Base-by-base conservation (phyloP, 2,888 invertebrate genomes). In the Tiliacea citrago region DNA sequence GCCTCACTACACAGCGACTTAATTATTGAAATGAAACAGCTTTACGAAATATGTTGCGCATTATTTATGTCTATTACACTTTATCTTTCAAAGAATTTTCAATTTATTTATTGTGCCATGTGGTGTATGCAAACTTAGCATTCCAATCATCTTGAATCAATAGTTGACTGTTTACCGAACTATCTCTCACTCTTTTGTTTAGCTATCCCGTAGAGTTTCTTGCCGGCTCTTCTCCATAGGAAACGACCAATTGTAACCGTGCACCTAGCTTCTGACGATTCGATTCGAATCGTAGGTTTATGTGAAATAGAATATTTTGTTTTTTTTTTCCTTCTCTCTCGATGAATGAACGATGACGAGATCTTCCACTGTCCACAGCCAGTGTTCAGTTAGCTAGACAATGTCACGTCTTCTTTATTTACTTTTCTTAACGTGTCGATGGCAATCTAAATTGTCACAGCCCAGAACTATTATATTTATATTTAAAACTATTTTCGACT, bases 1-100 rank as follows among this genome's bases (percentile, higher is more conserved):
- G 75, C 51, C 47, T 60, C 24, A 70, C 71, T 58, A 75, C 53
- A 63, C 45, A 69, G 21, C 12, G 53, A 67, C 72, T 85, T 83
- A 69, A 81, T 77, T 77, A 85, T 77, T 66, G n/a, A 77, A 77
- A 82, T 70, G 39, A 70, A 75, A 66, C 61, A 57, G 39, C 61
- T 69, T 84, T 45, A 66, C 35, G 16, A 55, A 75, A 70, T 68
- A 51, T 65, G 18, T 72, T 53, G 51, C 1, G 42, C 29, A 39
- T 61, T 79, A 45, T 62, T 66, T 68, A 68, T 66, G 9, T 39
- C 12, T 58, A 21, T 12, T n/a, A 58, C 2, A 18, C 55, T 42
- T 35, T 42, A 49, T 53, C n/a, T 58, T 45, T 57, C 5, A 13
- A 63, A 47, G 2, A 77, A 35, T 51, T 45, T 67, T 16, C 2